phyloP scores from a whole-genome alignment of 2,888 invertebrate species.

The Amblyteles armatorius region DNA sequence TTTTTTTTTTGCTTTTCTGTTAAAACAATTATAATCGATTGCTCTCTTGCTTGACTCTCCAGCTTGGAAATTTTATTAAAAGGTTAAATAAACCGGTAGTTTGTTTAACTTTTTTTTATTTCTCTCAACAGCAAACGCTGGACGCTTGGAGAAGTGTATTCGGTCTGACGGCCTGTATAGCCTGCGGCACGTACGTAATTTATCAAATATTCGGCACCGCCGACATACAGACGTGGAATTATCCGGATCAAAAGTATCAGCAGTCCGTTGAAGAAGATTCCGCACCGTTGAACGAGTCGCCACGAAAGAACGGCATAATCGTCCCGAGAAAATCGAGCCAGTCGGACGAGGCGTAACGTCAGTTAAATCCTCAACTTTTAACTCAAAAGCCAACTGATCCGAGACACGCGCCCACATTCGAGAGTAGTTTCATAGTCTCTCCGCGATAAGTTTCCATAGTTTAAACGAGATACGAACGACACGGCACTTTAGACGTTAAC shows the following conservation, averaged over 20 bases:
- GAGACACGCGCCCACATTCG: not conserved
- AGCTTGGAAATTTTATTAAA: no score
- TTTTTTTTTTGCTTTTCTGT: no score
- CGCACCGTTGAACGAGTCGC: slow-evolving; percentile 80
- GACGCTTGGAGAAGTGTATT: slow-evolving; percentile 89
- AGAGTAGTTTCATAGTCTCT: not conserved
- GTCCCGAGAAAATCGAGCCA: slow-evolving; percentile 69
- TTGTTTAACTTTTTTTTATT: slow-evolving; percentile 20
- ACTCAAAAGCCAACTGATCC: not conserved
- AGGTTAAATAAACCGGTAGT: no score
- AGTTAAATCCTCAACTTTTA: not conserved
- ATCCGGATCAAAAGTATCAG: slow-evolving; percentile 83
- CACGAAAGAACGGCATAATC: slow-evolving; percentile 75
- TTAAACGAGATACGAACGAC: slow-evolving; percentile 39
- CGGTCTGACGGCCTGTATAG: slow-evolving; percentile 87
- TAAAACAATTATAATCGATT: no score
- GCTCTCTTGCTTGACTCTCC: no score
- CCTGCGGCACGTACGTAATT: slow-evolving; percentile 87
- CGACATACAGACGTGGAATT: slow-evolving; percentile 87
- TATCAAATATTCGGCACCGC: slow-evolving; percentile 90
- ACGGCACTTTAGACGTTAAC: slow-evolving; percentile 47
- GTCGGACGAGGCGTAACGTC: slow-evolving; percentile 75
- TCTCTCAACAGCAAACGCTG: slow-evolving; percentile 82
- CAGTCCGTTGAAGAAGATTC: slow-evolving; percentile 79
- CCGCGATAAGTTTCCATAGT: slow-evolving; percentile 52